Conservation (phyloP, 2,113 vertebrate species). For the Notarius lentiginosus region DNA sequence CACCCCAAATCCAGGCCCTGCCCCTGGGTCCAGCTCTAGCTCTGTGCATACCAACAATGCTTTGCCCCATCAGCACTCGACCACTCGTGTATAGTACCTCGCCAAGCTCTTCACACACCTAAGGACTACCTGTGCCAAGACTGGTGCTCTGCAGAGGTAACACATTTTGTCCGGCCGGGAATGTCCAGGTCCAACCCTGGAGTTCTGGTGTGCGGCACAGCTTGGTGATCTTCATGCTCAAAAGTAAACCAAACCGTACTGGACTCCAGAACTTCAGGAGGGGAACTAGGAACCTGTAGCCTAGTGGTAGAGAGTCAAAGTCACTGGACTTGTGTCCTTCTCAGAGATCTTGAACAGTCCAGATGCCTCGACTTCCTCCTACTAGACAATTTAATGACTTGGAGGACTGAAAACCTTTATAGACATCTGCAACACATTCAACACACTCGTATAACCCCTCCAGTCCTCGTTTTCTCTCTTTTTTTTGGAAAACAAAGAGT, state of each 20-base stretch:
- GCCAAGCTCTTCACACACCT: constrained; percentile 54
- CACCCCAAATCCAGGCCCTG: constrained; percentile 46
- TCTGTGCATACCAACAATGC: constrained; percentile 87
- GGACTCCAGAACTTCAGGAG: constrained; percentile 17
- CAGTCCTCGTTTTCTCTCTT: constrained; percentile 54
- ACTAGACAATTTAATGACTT: background rate
- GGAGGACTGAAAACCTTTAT: constrained; percentile 17
- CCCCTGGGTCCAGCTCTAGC: constrained; percentile 86
- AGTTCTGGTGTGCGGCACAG: constrained; percentile 18
- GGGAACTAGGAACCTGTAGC: constrained; percentile 1
- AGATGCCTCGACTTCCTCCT: constrained; percentile 25
- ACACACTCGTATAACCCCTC: constrained; percentile 55
- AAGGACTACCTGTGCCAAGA: constrained; percentile 33
- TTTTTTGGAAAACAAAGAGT: constrained; percentile 1
- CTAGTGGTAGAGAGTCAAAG: constrained; percentile 32
- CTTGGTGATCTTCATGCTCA: background rate
- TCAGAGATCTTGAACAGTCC: constrained; percentile 11
- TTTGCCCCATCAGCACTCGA: constrained; percentile 90
- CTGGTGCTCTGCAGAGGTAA: constrained; percentile 39
- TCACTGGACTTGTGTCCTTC: constrained; percentile 5
- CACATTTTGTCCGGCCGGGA: constrained; percentile 5
- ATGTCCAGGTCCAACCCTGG: background rate
- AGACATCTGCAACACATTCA: constrained; percentile 31
- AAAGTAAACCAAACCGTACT: background rate
- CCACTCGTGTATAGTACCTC: constrained; percentile 76